Evolutionary conservation across 2,113 vertebrate species (phyloP), one percentile per base, ranked within the genome.

Genomic region (Proterorhinus semilunaris): DNA sequence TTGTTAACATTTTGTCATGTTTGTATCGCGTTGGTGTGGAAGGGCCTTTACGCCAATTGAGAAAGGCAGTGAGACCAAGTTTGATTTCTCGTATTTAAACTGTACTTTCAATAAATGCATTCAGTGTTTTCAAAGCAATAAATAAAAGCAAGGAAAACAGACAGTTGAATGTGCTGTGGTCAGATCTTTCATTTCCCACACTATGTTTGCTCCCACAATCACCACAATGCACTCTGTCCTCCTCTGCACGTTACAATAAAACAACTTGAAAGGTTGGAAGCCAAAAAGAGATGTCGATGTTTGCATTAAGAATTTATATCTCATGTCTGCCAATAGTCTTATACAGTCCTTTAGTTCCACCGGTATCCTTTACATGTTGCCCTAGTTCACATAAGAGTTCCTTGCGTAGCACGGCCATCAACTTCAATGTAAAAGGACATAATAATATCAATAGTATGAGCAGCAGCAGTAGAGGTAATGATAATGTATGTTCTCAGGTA

Each of bases 141-240:
- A 15, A 59, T 59, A 7, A 43, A 15, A 58, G 21, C 11, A 77
- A 43, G 62, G 52, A 43, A 48, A 53, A 64, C 10, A 77, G 9
- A 2, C 0, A 51, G 48, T 76, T 66, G 45, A 75, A 52, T 59
- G 51, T 9, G 65, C 74, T 83, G 79, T 68, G 81, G 66, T 80
- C 79, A 65, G 15, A 62, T 53, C 76, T 85, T 36, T 66, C 59
- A 69, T 71, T 36, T 36, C 62, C 75, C 36, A 72, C 64, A 36
- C 0, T 67, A 36, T 59, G 70, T 71, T 59, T 53, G 62, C 59
- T 79, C 68, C 80, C 85, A 87, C 85, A 86, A 15, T 62, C 75
- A 85, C 85, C 87, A 72, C 85, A 89, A 76, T 27, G 58, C 57
- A 42, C 61, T 55, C 69, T 68, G 36, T 36, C 53, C 43, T 27